A percentile compares a stretch with the other conserved stretches of the same genome.
Evolutionary conservation across 2,113 vertebrate genomes (phyloP).

Genomic region (Pholis gunnellus): DNA sequence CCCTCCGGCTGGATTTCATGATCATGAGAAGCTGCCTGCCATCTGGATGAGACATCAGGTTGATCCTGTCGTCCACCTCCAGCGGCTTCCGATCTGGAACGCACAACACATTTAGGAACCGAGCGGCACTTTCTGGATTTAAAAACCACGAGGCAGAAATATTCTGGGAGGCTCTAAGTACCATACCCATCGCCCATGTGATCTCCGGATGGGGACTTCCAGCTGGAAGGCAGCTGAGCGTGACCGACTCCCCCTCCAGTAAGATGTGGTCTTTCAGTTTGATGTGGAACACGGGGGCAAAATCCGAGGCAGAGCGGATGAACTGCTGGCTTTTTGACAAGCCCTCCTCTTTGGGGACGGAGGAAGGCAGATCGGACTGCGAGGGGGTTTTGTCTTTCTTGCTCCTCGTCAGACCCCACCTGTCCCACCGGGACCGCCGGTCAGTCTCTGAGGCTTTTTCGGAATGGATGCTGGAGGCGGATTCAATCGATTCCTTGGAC

Average conservation of each 20-base stretch:
- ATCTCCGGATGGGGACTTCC: slow-evolving; percentile 91
- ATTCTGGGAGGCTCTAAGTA: background rate
- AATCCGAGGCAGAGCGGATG: slow-evolving; percentile 89
- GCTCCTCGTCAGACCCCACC: slow-evolving; percentile 90
- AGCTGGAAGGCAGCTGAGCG: slow-evolving; percentile 92
- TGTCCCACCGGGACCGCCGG: slow-evolving; percentile 88
- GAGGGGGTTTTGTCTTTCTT: slow-evolving; percentile 89
- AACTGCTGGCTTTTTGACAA: slow-evolving; percentile 76
- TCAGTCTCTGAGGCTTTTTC: slow-evolving; percentile 80
- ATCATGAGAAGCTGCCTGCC: slow-evolving; percentile 93
- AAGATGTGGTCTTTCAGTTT: slow-evolving; percentile 94
- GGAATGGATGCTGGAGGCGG: slow-evolving; percentile 85
- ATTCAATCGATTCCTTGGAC: slow-evolving; percentile 92
- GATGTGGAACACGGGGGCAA: slow-evolving; percentile 95
- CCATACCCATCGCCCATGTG: slow-evolving; percentile 92
- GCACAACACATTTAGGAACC: background rate
- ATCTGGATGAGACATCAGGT: slow-evolving; percentile 89
- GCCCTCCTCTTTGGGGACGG: slow-evolving; percentile 82
- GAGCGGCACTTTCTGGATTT: background rate
- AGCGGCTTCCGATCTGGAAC: slow-evolving; percentile 88
- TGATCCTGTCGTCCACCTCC: slow-evolving; percentile 82
- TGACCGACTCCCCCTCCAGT: slow-evolving; percentile 91
- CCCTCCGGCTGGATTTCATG: slow-evolving; percentile 83
- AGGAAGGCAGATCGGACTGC: slow-evolving; percentile 85
- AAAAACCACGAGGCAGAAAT: background rate